Conservation (phyloP, 2,113 vertebrate genomes). For the Litocranius walleri region DNA sequence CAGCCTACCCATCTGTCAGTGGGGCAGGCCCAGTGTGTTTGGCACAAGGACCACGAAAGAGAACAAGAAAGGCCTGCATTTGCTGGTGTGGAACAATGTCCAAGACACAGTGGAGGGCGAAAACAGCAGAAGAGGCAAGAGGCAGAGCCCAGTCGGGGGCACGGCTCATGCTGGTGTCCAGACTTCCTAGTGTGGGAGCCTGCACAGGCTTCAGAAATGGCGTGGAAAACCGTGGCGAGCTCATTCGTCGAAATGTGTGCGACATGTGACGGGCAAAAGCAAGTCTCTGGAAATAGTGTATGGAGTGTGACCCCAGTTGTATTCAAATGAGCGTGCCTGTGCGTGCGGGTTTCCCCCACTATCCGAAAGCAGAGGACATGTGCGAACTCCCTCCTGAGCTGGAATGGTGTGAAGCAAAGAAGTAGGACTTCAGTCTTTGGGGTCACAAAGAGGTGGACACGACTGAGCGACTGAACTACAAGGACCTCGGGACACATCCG, state of each 20-base stretch:
- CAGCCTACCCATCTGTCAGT: accelerated
- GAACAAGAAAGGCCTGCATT: neutral
- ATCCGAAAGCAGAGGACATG: neutral
- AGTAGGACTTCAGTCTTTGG: neutral
- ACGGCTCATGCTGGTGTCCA: accelerated
- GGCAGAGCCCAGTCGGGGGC: neutral
- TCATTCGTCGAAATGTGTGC: neutral
- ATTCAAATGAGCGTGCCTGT: accelerated
- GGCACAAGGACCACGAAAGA: neutral
- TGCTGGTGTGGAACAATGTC: neutral
- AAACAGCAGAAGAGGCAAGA: neutral
- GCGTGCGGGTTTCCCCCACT: accelerated
- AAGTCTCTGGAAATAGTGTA: accelerated
- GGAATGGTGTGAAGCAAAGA: neutral
- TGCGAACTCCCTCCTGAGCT: neutral
- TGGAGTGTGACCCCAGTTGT: accelerated
- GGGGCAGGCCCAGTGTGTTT: accelerated
- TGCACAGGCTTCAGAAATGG: neutral
- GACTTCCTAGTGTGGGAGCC: accelerated
- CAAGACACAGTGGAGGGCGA: neutral
- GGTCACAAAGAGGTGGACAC: neutral
- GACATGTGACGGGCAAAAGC: neutral
- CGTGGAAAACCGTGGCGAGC: accelerated
- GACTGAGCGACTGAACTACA: neutral
- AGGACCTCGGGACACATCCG: neutral